Evolutionary conservation across 2,888 invertebrate species (phyloP).

Genomic region (Diogma glabrata): DNA sequence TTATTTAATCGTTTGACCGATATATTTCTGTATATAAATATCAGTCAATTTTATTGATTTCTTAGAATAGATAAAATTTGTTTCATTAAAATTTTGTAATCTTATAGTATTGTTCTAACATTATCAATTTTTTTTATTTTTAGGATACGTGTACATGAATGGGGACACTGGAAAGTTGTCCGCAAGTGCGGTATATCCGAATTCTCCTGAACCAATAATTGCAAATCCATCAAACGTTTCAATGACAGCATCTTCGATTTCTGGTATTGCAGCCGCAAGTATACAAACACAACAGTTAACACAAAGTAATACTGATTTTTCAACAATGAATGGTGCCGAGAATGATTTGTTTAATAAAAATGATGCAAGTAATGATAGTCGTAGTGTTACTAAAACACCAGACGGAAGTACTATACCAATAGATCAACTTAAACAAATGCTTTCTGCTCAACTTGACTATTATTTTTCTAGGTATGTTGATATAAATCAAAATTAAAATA

Average conservation of each 20-base stretch:
- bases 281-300: slow-evolving; percentile 20
- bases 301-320: slow-evolving; percentile 18
- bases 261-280: slow-evolving; percentile 23
- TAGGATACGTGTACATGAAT: slow-evolving; percentile 72
- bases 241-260: slow-evolving; percentile 26
- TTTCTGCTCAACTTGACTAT: slow-evolving; percentile 75
- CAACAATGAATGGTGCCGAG: slow-evolving; percentile 31
- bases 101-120: no score
- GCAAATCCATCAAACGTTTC: slow-evolving; percentile 29
- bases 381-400: slow-evolving; percentile 23
- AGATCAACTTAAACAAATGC: slow-evolving; percentile 64
- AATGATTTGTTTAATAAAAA: slow-evolving; percentile 28
- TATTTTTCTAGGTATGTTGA: slow-evolving; percentile 86
- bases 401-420: slow-evolving; percentile 46
- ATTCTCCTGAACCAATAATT: slow-evolving; percentile 52
- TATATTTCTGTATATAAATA: no score
- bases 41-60: no score
- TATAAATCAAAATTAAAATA: no score
- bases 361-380: slow-evolving; percentile 9
- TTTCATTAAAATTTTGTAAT: no score
- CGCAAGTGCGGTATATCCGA: slow-evolving; percentile 55
- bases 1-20: no score
- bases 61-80: no score
- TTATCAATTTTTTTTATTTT: slow-evolving; percentile 24
- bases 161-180: slow-evolving; percentile 68